Percentiles rank a stretch among this genome's conserved stretches.
Conservation (phyloP, 2,888 invertebrate species). For the Mayetiola destructor region DNA sequence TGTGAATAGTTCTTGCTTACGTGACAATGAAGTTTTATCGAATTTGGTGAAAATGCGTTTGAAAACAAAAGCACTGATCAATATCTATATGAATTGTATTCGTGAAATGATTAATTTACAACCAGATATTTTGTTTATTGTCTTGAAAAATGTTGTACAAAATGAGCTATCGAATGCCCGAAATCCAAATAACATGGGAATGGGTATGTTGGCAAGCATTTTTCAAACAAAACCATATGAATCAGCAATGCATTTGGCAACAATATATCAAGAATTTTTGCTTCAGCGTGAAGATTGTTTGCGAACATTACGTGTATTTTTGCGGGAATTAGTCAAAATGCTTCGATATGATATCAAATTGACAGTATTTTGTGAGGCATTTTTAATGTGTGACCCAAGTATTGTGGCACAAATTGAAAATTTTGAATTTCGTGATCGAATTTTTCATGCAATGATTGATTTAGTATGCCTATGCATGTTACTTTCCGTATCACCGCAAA, state of each 20-base stretch:
- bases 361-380: slow-evolving; percentile 59
- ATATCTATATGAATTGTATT: slow-evolving; percentile 74
- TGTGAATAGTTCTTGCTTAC: slow-evolving; percentile 52
- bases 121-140: slow-evolving; percentile 67
- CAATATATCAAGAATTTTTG: slow-evolving; percentile 73
- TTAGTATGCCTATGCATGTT: slow-evolving; percentile 74
- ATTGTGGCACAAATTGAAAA: slow-evolving; percentile 44
- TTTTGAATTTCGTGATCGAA: slow-evolving; percentile 63
- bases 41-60: slow-evolving; percentile 78
- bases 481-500: slow-evolving; percentile 55
- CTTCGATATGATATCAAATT: slow-evolving; percentile 69
- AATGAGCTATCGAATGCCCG: slow-evolving; percentile 86
- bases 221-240: slow-evolving; percentile 71
- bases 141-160: slow-evolving; percentile 82
- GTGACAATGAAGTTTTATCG: slow-evolving; percentile 63
- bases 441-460: slow-evolving; percentile 71
- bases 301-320: slow-evolving; percentile 66
- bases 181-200: slow-evolving; percentile 89
- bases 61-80: slow-evolving; percentile 85
- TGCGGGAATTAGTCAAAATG: slow-evolving; percentile 78
- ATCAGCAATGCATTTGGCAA: slow-evolving; percentile 69
- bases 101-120: slow-evolving; percentile 80
- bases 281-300: slow-evolving; percentile 81
- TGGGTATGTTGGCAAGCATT: slow-evolving; percentile 75
- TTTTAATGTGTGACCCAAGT: slow-evolving; percentile 48